phyloP scores from a whole-genome alignment of 1,140 invertebrate genomes.

The Formica selysi region DNA sequence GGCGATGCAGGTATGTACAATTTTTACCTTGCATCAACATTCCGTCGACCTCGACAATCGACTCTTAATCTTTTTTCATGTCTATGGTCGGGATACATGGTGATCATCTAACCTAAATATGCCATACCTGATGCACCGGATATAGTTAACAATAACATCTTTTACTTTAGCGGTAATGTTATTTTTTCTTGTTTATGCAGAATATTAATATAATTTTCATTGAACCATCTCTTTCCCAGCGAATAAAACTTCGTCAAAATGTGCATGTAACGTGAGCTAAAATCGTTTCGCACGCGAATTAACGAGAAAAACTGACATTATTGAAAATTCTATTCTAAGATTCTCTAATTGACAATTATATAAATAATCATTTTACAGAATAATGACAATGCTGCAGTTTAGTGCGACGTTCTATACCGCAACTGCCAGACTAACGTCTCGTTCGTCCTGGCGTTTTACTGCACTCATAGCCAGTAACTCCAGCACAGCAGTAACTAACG shows the following conservation, averaged over 20 bases:
- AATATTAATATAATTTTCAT: neutral
- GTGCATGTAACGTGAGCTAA: neutral
- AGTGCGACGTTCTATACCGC: constrained; percentile 5
- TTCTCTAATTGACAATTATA: neutral
- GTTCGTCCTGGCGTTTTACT: constrained; percentile 36
- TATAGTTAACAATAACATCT: constrained; percentile 5
- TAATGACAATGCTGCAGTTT: constrained; percentile 45
- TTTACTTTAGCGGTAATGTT: constrained; percentile 2
- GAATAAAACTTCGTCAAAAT: too few relatives aligned
- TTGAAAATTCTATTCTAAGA: too few relatives aligned
- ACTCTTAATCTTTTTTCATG: neutral
- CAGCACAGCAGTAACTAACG: neutral
- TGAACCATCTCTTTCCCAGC: too few relatives aligned
- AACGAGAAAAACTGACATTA: neutral
- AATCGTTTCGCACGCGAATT: neutral
- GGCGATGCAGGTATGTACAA: neutral
- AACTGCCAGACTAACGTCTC: constrained; percentile 15
- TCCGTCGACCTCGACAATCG: neutral
- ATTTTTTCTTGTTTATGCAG: neutral
- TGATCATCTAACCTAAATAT: constrained; percentile 43
- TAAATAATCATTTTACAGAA: constrained; percentile 44
- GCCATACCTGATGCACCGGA: neutral
- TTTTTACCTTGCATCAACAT: neutral
- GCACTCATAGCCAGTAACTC: constrained; percentile 12
- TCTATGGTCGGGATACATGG: neutral